These are phyloP conservation scores for Gnathonemus echidnorhynchus DNA, from an alignment of 2,113 vertebrate species.

Conservation along the genomic window DNA sequence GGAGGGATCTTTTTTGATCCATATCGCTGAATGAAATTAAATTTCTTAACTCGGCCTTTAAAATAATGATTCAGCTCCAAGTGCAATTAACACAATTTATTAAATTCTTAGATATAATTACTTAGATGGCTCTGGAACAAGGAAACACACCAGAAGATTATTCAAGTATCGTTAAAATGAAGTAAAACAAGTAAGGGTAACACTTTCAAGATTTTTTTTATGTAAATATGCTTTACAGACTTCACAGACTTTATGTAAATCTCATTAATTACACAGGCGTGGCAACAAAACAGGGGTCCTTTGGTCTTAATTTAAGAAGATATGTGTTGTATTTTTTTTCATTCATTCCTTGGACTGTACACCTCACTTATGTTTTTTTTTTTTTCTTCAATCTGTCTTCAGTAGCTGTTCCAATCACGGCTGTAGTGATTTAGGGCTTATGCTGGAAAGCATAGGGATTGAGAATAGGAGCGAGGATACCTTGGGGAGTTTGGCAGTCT, in stretches of 20 bases:
- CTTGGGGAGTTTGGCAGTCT: background rate
- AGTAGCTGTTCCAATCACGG: background rate
- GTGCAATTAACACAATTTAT: background rate
- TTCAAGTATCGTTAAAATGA: background rate
- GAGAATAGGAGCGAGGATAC: background rate
- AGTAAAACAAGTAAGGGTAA: background rate
- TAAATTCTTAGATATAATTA: background rate
- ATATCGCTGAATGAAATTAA: background rate
- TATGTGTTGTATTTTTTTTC: background rate
- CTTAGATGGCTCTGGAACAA: background rate
- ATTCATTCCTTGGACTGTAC: background rate
- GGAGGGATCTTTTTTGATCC: background rate
- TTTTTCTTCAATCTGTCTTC: background rate
- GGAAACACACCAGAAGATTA: background rate
- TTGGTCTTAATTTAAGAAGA: background rate
- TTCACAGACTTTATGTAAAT: background rate
- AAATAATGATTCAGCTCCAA: background rate
- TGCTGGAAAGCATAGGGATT: background rate
- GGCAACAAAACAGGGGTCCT: background rate
- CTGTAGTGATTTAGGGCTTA: background rate
- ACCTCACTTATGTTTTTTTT: background rate
- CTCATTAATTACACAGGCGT: background rate
- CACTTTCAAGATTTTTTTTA: background rate
- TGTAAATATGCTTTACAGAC: background rate
- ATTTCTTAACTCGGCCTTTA: background rate